Conservation (phyloP, 2,888 invertebrate genomes). For the Nezara viridula region DNA sequence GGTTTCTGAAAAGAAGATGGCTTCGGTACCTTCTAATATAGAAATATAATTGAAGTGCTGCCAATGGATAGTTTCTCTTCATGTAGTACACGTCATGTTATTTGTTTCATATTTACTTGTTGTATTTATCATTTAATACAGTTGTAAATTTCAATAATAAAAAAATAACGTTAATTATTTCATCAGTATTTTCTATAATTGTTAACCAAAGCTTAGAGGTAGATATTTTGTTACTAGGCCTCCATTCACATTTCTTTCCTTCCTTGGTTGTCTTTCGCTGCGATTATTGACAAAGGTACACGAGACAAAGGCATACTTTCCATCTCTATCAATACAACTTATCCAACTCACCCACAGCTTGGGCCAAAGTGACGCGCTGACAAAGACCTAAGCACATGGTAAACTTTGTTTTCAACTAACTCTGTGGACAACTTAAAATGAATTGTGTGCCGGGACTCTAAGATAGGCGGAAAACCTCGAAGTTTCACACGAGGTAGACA, state of each 20-base stretch:
- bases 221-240: neutral
- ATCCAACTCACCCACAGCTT: neutral
- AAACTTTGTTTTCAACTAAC: slow-evolving; percentile 35
- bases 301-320: neutral
- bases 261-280: neutral
- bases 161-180: too few species aligned
- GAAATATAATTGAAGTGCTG: too few species aligned
- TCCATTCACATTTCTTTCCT: neutral
- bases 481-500: neutral
- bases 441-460: neutral
- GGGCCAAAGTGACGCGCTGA: neutral
- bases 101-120: too few species aligned
- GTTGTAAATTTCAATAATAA: too few species aligned
- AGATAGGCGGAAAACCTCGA: neutral
- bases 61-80: too few species aligned
- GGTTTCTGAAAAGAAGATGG: too few species aligned
- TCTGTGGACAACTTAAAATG: slow-evolving; percentile 34
- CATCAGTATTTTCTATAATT: neutral
- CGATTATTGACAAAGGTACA: neutral
- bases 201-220: neutral
- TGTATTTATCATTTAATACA: too few species aligned
- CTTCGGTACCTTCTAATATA: too few species aligned
- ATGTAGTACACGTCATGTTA: too few species aligned
- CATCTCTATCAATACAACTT: neutral
- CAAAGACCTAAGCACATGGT: neutral